These are phyloP conservation scores for Acrocyrtus sp. DNA, from an alignment of 2,888 invertebrate species.

Conservation along the genomic window DNA sequence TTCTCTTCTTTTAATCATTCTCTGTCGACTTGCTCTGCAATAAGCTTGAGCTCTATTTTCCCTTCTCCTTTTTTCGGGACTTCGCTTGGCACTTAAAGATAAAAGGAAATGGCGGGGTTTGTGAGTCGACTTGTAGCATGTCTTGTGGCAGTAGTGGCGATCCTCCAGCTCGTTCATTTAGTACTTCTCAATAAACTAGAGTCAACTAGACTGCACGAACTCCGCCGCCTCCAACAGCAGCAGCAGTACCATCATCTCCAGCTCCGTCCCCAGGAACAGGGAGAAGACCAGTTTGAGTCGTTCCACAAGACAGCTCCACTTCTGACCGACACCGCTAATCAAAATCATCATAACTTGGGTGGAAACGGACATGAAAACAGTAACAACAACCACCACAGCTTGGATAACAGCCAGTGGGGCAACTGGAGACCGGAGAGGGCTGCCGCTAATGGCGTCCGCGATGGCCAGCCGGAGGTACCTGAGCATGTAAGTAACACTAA, in stretches of 20 bases:
- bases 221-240: slow-evolving; percentile 56
- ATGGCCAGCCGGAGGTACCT: slow-evolving; percentile 27
- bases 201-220: slow-evolving; percentile 56
- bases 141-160: slow-evolving; percentile 62
- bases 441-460: slow-evolving; percentile 1
- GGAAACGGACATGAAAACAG: slow-evolving; percentile 2
- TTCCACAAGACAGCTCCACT: slow-evolving; percentile 30
- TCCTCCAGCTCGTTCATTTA: slow-evolving; percentile 62
- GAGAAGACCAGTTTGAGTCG: slow-evolving; percentile 7
- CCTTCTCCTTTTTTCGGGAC: slow-evolving; percentile 7
- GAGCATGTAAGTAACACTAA: slow-evolving; percentile 44
- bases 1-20: background rate
- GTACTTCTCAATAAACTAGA: slow-evolving; percentile 62
- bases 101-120: slow-evolving; percentile 59
- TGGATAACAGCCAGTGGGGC: slow-evolving; percentile 6
- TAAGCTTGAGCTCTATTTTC: too few species aligned
- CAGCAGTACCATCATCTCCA: slow-evolving; percentile 35
- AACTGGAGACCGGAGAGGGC: slow-evolving; percentile 41
- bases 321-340: slow-evolving; percentile 33
- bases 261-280: slow-evolving; percentile 5
- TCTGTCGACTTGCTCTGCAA: too few species aligned
- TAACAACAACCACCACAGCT: background rate
- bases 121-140: slow-evolving; percentile 61
- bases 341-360: slow-evolving; percentile 24
- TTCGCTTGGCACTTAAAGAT: slow-evolving; percentile 31